Evolutionary conservation across 2,888 invertebrate genomes (phyloP).

Genomic region (Xanthia togata): DNA sequence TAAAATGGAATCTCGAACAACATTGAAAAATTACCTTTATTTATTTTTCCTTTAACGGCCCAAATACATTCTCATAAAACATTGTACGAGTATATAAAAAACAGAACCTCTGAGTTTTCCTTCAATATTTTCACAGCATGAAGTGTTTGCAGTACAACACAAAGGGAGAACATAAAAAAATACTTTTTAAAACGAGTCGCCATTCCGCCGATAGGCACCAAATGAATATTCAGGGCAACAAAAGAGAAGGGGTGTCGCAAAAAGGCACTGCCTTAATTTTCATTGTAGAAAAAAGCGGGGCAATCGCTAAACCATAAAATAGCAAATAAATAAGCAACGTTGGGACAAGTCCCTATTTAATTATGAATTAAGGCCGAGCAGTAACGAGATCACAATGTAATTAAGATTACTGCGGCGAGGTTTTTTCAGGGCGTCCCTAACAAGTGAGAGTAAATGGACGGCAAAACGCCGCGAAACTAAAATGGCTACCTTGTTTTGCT

Average conservation of each 20-base stretch:
- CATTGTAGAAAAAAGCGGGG: constrained; percentile 77
- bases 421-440: constrained; percentile 83
- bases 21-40: constrained; percentile 19
- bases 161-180: constrained; percentile 82
- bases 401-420: constrained; percentile 89
- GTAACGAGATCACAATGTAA: constrained; percentile 90
- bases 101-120: constrained; percentile 72
- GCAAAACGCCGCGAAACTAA: constrained; percentile 79
- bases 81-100: constrained; percentile 69
- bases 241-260: constrained; percentile 86
- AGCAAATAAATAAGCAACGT: constrained; percentile 87
- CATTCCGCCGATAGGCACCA: constrained; percentile 86
- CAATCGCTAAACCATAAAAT: constrained; percentile 87
- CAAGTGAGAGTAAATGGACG: constrained; percentile 84
- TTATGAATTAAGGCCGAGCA: constrained; percentile 89
- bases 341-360: constrained; percentile 89
- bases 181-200: constrained; percentile 85
- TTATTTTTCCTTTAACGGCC: constrained; percentile 34
- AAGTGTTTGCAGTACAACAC: constrained; percentile 78
- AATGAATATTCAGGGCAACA: constrained; percentile 89
- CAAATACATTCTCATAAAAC: constrained; percentile 60
- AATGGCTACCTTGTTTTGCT: constrained; percentile 74
- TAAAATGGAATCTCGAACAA: constrained; percentile 18
- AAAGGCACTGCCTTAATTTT: constrained; percentile 82
- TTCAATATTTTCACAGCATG: constrained; percentile 80